These are phyloP conservation scores for Aurelia sp. DNA, from an alignment of 30 jellyfish, hydroid and myxozoan species.

Conservation along the genomic window DNA sequence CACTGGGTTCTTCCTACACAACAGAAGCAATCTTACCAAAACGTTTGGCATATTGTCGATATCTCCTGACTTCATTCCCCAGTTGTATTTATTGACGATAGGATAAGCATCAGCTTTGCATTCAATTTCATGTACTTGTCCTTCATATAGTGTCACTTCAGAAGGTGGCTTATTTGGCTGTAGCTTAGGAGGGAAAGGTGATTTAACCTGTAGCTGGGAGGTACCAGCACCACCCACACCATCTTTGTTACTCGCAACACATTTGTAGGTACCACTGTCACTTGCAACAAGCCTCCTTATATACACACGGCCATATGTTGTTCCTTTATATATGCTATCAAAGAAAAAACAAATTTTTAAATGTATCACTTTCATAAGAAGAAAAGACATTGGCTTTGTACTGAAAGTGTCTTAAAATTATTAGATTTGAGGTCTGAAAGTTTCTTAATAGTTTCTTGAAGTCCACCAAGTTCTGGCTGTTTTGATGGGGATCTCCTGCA, in stretches of 20 bases:
- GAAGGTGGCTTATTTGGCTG: slow-evolving; percentile 25
- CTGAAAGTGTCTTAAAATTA: no score
- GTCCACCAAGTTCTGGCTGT: no score
- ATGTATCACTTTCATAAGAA: background rate
- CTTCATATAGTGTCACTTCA: slow-evolving; percentile 35
- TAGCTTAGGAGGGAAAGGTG: slow-evolving; percentile 11
- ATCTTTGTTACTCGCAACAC: background rate
- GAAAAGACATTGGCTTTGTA: background rate
- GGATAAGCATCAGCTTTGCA: slow-evolving; percentile 59
- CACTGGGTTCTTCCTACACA: no score
- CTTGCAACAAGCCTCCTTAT: background rate
- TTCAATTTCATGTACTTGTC: slow-evolving; percentile 26
- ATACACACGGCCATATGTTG: background rate
- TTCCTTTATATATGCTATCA: background rate
- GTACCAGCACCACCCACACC: slow-evolving; percentile 21
- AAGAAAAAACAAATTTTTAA: background rate
- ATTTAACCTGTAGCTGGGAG: background rate
- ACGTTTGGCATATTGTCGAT: background rate
- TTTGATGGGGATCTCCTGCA: no score
- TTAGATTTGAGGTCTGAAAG: no score
- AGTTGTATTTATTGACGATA: background rate
- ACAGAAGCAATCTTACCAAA: no score
- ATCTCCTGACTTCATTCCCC: slow-evolving; percentile 43
- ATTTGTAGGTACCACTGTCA: slow-evolving; percentile 45
- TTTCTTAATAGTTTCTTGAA: no score